Conservation (phyloP, 2,888 invertebrate genomes). For the Heliconius erato region DNA sequence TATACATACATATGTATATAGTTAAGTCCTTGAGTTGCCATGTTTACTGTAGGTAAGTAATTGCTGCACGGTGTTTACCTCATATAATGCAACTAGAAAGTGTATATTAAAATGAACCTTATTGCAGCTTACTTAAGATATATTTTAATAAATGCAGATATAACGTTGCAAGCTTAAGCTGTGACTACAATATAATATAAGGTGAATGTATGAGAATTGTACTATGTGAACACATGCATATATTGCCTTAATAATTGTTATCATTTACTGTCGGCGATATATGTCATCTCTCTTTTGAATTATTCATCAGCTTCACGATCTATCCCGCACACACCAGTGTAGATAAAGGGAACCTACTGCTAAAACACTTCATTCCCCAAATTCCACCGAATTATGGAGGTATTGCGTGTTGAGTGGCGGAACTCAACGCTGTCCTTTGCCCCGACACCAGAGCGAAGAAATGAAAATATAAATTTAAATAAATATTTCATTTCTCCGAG, state of each 20-base stretch:
- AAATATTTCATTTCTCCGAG: too few relatives aligned
- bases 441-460: too few relatives aligned
- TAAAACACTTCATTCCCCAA: too few relatives aligned
- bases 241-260: slow-evolving; percentile 8
- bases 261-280: background rate
- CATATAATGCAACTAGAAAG: background rate
- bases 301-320: too few relatives aligned
- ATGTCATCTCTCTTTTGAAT: too few relatives aligned
- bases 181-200: background rate
- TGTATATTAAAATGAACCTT: background rate
- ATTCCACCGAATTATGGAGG: too few relatives aligned
- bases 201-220: slow-evolving; percentile 7
- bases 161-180: slow-evolving; percentile 3
- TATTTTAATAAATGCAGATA: background rate
- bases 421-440: too few relatives aligned
- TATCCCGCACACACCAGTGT: too few relatives aligned
- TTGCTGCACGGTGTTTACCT: slow-evolving; percentile 15
- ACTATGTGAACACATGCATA: slow-evolving; percentile 8
- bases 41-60: slow-evolving; percentile 24
- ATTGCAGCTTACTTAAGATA: background rate
- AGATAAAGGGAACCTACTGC: too few relatives aligned
- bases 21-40: slow-evolving; percentile 12
- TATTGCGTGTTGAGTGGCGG: too few relatives aligned
- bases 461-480: too few relatives aligned
- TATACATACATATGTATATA: background rate